These are phyloP conservation scores for Agrotis puta DNA, from an alignment of 2,888 invertebrate species.

Conservation along the genomic window DNA sequence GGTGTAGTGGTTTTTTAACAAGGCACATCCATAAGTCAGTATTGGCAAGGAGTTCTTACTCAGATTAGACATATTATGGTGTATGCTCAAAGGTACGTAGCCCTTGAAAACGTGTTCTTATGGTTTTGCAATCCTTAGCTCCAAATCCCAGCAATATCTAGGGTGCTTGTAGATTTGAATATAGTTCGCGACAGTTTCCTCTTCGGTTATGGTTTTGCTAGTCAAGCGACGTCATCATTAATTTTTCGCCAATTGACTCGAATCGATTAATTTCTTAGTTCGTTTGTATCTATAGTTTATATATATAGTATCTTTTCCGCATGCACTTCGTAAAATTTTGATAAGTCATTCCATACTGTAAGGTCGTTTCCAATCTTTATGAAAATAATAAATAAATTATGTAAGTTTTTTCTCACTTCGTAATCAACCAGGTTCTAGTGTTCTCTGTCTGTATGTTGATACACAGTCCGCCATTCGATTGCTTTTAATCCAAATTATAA, in stretches of 20 bases:
- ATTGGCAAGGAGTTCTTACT: too few species aligned
- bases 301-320: neutral
- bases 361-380: conserved; percentile 6
- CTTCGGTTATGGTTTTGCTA: neutral
- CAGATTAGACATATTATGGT: neutral
- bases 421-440: neutral
- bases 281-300: neutral
- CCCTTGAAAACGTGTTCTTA: neutral
- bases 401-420: neutral
- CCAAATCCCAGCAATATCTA: neutral
- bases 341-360: conserved; percentile 1
- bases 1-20: neutral
- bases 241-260: neutral
- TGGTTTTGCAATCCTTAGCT: neutral
- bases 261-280: neutral
- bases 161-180: neutral
- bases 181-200: neutral
- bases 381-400: neutral
- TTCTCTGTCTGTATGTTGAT: conserved; percentile 11
- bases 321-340: conserved; percentile 8
- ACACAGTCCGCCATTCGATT: neutral
- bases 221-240: neutral
- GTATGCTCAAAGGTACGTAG: neutral
- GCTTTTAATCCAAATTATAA: conserved; percentile 13
- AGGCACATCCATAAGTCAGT: neutral